Percentiles rank a stretch among this genome's conserved stretches.
Conservation (phyloP, 2,888 invertebrate genomes). For the Cataglyphis cursor region DNA sequence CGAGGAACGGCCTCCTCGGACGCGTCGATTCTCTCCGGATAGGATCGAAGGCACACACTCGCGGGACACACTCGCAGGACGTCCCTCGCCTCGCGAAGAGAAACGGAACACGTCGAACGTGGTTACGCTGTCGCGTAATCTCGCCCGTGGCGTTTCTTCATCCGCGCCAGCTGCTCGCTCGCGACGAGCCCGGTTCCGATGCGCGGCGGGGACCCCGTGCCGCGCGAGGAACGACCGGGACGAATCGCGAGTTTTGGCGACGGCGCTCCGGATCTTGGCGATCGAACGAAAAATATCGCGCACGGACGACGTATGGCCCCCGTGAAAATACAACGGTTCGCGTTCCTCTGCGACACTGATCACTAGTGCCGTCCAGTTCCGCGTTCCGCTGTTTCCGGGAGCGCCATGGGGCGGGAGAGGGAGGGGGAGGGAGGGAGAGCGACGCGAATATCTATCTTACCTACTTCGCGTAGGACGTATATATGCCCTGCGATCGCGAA, state of each 20-base stretch:
- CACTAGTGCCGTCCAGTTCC: conserved; percentile 69
- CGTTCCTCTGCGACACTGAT: conserved; percentile 71
- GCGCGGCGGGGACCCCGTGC: conserved; percentile 9
- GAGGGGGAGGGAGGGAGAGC: conserved; percentile 21
- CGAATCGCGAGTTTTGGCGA: conserved; percentile 11
- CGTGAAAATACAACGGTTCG: conserved; percentile 76
- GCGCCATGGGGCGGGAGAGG: conserved; percentile 59
- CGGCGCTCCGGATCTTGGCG: background rate
- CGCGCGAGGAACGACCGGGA: background rate
- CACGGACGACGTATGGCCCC: conserved; percentile 63
- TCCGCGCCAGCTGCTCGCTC: background rate
- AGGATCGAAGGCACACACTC: background rate
- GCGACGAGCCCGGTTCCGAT: background rate
- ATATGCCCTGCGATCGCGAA: background rate
- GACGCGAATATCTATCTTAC: conserved; percentile 24
- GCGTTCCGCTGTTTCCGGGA: conserved; percentile 77
- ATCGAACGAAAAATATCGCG: conserved; percentile 67
- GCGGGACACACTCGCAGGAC: conserved; percentile 20
- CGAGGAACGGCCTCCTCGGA: background rate
- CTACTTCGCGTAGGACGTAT: background rate
- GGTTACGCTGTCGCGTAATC: conserved; percentile 7
- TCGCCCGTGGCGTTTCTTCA: conserved; percentile 18
- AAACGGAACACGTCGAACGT: conserved; percentile 6
- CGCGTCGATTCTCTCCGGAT: background rate
- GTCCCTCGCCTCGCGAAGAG: background rate